A percentile compares a stretch with the other conserved stretches of the same genome.
Conservation (phyloP, 2,113 vertebrate species). For the Nipponia nippon region DNA sequence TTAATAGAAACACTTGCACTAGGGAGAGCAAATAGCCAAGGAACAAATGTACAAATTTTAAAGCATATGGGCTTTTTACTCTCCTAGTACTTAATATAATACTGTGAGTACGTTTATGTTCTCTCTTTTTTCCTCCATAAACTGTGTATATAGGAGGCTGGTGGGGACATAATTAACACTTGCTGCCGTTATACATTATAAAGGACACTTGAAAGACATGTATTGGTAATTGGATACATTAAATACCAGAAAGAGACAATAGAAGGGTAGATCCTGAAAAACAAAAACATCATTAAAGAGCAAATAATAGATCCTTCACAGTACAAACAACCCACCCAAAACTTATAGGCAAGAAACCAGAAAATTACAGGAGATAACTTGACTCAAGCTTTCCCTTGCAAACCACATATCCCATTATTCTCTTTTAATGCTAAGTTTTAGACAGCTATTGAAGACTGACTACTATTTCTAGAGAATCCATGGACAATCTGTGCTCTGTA, state of each 20-base stretch:
- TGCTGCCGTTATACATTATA: not conserved
- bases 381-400: not conserved
- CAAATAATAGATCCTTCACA: not conserved
- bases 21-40: constrained; percentile 22
- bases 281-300: not conserved
- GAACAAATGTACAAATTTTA: constrained; percentile 49
- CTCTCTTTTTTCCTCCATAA: not conserved
- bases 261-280: not conserved
- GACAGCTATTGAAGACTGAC: not conserved
- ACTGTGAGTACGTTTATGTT: constrained; percentile 8
- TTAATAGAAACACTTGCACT: constrained; percentile 16
- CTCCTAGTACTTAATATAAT: constrained; percentile 65
- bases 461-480: not conserved
- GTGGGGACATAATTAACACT: not conserved
- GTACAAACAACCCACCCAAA: not conserved
- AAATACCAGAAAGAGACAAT: not conserved
- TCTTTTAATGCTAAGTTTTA: not conserved
- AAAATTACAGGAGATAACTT: not conserved
- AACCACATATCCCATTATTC: not conserved
- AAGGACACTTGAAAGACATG: not conserved
- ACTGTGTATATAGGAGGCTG: not conserved
- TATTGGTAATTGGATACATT: not conserved
- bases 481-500: not conserved
- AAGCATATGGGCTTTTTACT: constrained; percentile 56
- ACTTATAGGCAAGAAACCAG: not conserved